Base-by-base conservation (phyloP, 2,888 invertebrate genomes). In the Galeopsomyia nigrocyanea region DNA sequence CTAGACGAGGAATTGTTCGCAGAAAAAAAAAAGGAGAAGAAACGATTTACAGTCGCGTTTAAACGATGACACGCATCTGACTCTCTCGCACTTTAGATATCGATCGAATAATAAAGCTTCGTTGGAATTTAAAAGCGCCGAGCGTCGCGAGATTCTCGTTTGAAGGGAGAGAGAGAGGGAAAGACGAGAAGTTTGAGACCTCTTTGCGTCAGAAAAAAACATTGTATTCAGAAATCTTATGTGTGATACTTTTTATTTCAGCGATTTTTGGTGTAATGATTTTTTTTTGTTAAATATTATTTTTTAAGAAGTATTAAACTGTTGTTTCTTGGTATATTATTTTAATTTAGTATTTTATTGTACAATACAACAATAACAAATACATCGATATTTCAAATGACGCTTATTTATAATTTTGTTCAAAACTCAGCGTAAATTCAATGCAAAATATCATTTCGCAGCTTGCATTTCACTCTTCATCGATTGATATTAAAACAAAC, bases 81-180 rank as follows among this genome's bases (percentile, higher is more conserved):
- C 55, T 50, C 55, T 50, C 63, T 55, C 60, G 7, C 17, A 56
- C 65, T 61, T 22, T 71, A 46, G 2, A 26, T 61, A 68, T 53
- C 68, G 68, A 74, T 57, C 71, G 39, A 62, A 71, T 58, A 68
- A 39, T 53, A 68, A 68, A 51, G 57, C 68, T 31, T 65, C 62
- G 68, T 46, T 68, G 68, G 61, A 71, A 74, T 68, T 65, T 72
- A 55, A 71, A 56, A 39, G n/a, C n/a, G n/a, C n/a, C 53, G 67
- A 47, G 39, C 49, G 19, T 49, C 62, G 63, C 22, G 51, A 26
- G 26, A 31, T 64, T 39, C 19, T 22, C 50, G 67, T 10, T 50
- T 26, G 14, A 9, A 47, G 6, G 14, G 21, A 47, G 65, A 39
- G 74, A 39, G 74, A 68, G 71, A 62, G 71, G 65, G 68, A 68